Evolutionary conservation across 2,888 invertebrate genomes (phyloP).

Genomic region (Lasioglossum pauxillum): DNA sequence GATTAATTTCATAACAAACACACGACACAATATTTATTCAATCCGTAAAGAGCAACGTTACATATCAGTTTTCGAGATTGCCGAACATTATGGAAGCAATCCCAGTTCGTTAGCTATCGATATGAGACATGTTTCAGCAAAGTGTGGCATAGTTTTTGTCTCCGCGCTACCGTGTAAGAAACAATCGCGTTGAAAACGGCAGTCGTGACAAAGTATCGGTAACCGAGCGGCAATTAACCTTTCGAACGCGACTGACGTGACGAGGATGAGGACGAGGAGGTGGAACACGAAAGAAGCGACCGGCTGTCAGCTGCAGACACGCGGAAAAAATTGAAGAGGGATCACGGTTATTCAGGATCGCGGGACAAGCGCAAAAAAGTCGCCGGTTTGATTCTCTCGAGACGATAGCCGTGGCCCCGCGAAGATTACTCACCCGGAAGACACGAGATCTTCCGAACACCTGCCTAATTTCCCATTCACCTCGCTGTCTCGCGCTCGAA

Average conservation of each 20-base stretch:
- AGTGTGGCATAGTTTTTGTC: too few species aligned
- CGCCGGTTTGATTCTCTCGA: not conserved
- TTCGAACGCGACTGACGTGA: constrained; percentile 16
- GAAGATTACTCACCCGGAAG: not conserved
- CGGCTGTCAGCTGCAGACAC: not conserved
- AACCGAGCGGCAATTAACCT: constrained; percentile 20
- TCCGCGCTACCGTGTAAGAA: not conserved
- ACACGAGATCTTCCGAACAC: not conserved
- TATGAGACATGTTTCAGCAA: too few species aligned
- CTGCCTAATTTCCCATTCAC: constrained; percentile 9
- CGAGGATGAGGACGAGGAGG: not conserved
- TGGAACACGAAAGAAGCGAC: not conserved
- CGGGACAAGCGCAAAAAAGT: not conserved
- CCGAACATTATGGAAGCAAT: too few species aligned
- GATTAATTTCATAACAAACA: too few species aligned
- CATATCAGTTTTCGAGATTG: too few species aligned
- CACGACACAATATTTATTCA: too few species aligned
- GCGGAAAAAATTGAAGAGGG: constrained; percentile 7
- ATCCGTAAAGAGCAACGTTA: too few species aligned
- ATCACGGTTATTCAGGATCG: not conserved
- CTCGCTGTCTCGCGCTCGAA: not conserved
- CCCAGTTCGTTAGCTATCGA: too few species aligned
- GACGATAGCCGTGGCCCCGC: not conserved
- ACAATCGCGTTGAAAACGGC: constrained; percentile 1
- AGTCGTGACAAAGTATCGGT: constrained; percentile 20